phyloP scores from a whole-genome alignment of 53 echinoderm and acorn worm genomes.

The Holothuria leucospilota region DNA sequence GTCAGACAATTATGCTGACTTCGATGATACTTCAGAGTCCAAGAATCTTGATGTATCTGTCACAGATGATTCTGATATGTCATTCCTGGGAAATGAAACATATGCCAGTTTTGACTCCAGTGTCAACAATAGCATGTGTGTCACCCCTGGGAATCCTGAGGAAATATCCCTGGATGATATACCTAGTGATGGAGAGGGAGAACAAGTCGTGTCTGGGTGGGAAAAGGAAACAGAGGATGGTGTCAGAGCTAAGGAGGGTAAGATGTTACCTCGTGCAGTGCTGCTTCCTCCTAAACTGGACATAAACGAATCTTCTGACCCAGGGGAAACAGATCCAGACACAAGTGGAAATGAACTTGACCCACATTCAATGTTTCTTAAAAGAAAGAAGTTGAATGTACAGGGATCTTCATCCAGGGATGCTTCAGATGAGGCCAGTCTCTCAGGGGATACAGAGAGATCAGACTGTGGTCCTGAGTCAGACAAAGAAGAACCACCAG shows the following conservation, averaged over 20 bases:
- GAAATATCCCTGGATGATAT: constrained; percentile 52
- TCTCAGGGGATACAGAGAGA: constrained; percentile 62
- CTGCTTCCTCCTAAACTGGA: constrained; percentile 24
- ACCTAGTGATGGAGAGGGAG: constrained; percentile 63
- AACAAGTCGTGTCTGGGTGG: constrained; percentile 23
- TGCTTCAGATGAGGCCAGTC: constrained; percentile 65
- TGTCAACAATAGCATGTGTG: constrained; percentile 13
- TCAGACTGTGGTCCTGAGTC: constrained; percentile 50
- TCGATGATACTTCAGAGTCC: constrained; percentile 66
- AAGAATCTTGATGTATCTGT: constrained; percentile 16
- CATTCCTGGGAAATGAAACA: constrained; percentile 40
- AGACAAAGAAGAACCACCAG: constrained; percentile 46
- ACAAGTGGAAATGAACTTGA: constrained; percentile 44
- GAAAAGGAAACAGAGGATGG: constrained; percentile 7
- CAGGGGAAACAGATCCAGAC: constrained; percentile 36
- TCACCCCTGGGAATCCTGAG: constrained; percentile 44
- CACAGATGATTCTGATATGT: constrained; percentile 40
- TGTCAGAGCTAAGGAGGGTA: constrained; percentile 2
- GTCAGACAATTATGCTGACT: constrained; percentile 63
- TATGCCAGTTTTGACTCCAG: constrained; percentile 35
- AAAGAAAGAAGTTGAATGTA: constrained; percentile 69
- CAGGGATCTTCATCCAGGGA: constrained; percentile 68
- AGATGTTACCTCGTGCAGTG: neutral
- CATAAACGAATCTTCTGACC: constrained; percentile 40
- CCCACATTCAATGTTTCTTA: constrained; percentile 13